These are phyloP conservation scores for Caenorhabditis sulstoni DNA, from an alignment of 2,888 invertebrate species.

Conservation along the genomic window DNA sequence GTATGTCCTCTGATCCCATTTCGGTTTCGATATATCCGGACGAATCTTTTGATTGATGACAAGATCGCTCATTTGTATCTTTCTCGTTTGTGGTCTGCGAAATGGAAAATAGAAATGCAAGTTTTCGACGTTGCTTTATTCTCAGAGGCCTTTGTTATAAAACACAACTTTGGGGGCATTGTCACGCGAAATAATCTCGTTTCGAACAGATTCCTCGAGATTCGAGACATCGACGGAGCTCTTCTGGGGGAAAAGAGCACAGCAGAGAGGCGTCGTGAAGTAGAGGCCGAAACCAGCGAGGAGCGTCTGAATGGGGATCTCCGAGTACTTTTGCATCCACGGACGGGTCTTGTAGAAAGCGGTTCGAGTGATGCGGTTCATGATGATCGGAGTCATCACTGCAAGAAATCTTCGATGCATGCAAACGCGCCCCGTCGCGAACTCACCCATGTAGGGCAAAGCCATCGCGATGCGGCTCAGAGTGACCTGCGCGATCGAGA, in stretches of 20 bases:
- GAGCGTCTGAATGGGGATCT: constrained; percentile 66
- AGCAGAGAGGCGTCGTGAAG: constrained; percentile 95
- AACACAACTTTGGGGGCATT: constrained; percentile 85
- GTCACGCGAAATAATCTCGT: constrained; percentile 84
- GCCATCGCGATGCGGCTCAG: constrained; percentile 93
- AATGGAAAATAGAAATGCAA: constrained; percentile 3
- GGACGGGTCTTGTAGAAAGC: constrained; percentile 81
- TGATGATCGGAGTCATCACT: constrained; percentile 89
- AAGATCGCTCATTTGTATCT: constrained; percentile 56
- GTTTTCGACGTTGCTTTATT: neutral
- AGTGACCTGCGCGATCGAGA: constrained; percentile 91
- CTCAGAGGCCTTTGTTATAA: constrained; percentile 92
- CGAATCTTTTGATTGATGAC: constrained; percentile 50
- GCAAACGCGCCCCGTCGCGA: constrained; percentile 58
- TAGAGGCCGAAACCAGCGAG: constrained; percentile 84
- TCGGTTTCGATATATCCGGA: constrained; percentile 88
- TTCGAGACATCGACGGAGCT: constrained; percentile 82
- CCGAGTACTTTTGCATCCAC: constrained; percentile 58
- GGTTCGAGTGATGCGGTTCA: constrained; percentile 88
- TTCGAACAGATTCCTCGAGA: constrained; percentile 87
- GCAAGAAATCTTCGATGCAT: constrained; percentile 53
- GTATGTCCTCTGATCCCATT: constrained; percentile 87
- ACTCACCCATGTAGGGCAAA: constrained; percentile 92
- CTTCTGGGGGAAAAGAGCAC: constrained; percentile 93
- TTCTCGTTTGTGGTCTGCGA: neutral